Percentiles rank a stretch among this genome's conserved stretches.
These are phyloP conservation scores for Epinephelus moara DNA, from an alignment of 2,113 vertebrate genomes.

Conservation along the genomic window DNA sequence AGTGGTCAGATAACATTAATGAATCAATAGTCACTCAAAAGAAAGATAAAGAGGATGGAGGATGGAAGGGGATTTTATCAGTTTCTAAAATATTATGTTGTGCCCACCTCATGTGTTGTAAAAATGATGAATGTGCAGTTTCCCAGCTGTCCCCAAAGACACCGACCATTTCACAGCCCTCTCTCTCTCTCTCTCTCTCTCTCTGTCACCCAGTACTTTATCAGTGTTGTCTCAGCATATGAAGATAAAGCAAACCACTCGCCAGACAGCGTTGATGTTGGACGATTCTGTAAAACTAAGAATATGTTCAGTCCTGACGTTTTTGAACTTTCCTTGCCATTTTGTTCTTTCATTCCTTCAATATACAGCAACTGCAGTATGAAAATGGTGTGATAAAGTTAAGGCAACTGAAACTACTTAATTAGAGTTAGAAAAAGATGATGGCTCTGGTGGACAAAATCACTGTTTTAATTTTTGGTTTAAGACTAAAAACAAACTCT, in stretches of 20 bases:
- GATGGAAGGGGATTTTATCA: constrained; percentile 65
- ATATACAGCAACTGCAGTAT: background rate
- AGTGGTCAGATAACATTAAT: constrained; percentile 71
- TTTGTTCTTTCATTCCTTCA: background rate
- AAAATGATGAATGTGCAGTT: constrained; percentile 64
- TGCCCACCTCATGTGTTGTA: constrained; percentile 53
- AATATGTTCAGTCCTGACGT: background rate
- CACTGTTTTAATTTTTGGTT: background rate
- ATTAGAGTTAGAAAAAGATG: background rate
- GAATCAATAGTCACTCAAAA: constrained; percentile 52
- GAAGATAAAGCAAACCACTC: background rate
- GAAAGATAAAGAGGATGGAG: constrained; percentile 40
- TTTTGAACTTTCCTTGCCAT: background rate
- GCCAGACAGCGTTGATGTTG: background rate
- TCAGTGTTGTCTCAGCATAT: constrained; percentile 66
- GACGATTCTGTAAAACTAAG: background rate
- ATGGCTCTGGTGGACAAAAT: background rate
- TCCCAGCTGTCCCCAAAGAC: constrained; percentile 61
- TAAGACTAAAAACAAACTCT: background rate
- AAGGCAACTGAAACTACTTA: background rate
- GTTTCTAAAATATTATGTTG: constrained; percentile 76
- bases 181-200: background rate
- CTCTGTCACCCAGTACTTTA: constrained; percentile 25
- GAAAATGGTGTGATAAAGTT: background rate
- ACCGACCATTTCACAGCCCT: background rate